These are phyloP conservation scores for Dendroctonus ponderosae DNA, from an alignment of 1,140 invertebrate species.

Conservation along the genomic window DNA sequence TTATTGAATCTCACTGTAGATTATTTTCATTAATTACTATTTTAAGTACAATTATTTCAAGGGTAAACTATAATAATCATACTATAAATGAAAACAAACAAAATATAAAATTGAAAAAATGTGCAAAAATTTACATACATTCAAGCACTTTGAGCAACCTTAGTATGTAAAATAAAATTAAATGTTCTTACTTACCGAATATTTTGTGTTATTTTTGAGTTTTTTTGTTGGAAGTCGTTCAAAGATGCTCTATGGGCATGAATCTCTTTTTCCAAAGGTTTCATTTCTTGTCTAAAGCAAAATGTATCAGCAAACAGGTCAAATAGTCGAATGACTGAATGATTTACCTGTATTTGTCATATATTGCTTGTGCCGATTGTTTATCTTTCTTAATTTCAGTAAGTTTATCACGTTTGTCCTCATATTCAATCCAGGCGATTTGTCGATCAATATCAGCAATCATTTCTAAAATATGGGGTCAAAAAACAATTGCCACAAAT, in stretches of 20 bases:
- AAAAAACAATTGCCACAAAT: neutral
- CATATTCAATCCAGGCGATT: constrained; percentile 66
- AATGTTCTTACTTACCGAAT: constrained; percentile 46
- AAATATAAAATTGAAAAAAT: too few species aligned
- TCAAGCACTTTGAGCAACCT: neutral
- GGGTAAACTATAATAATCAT: neutral
- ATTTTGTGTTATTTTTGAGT: constrained; percentile 48
- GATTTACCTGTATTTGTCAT: constrained; percentile 40
- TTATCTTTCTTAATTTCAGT: constrained; percentile 49
- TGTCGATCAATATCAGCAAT: constrained; percentile 60
- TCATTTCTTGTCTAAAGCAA: constrained; percentile 46
- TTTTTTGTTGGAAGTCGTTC: constrained; percentile 48
- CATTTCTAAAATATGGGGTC: constrained; percentile 47
- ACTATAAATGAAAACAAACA: too few species aligned
- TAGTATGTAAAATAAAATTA: neutral
- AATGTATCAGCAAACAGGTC: neutral
- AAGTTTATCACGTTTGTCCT: constrained; percentile 55
- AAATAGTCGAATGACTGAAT: neutral
- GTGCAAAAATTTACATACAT: too few species aligned
- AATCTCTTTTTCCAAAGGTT: constrained; percentile 57
- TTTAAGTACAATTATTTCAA: neutral
- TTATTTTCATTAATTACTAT: neutral
- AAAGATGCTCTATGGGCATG: constrained; percentile 49
- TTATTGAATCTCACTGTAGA: neutral
- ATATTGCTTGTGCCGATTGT: constrained; percentile 48